phyloP scores from a whole-genome alignment of 2,888 invertebrate genomes.

The Pyrocoelia pectoralis region DNA sequence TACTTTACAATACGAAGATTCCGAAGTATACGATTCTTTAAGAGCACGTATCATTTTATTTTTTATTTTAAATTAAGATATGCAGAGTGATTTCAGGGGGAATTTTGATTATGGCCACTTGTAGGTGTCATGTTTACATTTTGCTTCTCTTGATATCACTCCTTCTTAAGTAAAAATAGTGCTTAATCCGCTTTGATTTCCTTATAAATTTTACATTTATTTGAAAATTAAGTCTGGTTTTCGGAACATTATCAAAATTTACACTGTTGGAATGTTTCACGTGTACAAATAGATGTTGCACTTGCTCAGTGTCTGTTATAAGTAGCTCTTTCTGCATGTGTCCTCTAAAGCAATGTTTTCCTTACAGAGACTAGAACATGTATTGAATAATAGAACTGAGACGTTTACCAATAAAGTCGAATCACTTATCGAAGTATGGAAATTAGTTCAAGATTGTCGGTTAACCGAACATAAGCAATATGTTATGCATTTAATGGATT shows the following conservation, averaged over 20 bases:
- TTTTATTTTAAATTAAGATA: conserved; percentile 45
- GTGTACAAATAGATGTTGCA: neutral
- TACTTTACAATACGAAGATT: conserved; percentile 43
- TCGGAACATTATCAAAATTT: neutral
- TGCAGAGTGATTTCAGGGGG: conserved; percentile 50
- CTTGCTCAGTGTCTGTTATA: neutral
- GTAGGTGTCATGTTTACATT: conserved; percentile 29
- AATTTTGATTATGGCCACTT: conserved; percentile 27
- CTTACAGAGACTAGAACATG: conserved; percentile 53
- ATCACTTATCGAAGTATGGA: conserved; percentile 55
- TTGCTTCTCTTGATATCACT: neutral
- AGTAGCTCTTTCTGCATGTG: neutral
- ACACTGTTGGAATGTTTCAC: neutral
- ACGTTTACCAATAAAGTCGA: conserved; percentile 51
- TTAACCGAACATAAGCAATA: conserved; percentile 50
- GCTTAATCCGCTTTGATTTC: neutral
- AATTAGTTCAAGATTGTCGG: conserved; percentile 49
- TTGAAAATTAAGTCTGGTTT: neutral
- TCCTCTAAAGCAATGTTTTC: conserved; percentile 10
- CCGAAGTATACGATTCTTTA: conserved; percentile 50
- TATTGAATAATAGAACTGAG: conserved; percentile 54
- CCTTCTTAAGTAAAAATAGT: neutral
- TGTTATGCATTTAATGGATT: conserved; percentile 55
- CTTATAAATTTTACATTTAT: neutral
- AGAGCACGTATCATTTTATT: conserved; percentile 56